Evolutionary conservation across 2,113 vertebrate genomes (phyloP).

Genomic region (Seriola rivoliana): DNA sequence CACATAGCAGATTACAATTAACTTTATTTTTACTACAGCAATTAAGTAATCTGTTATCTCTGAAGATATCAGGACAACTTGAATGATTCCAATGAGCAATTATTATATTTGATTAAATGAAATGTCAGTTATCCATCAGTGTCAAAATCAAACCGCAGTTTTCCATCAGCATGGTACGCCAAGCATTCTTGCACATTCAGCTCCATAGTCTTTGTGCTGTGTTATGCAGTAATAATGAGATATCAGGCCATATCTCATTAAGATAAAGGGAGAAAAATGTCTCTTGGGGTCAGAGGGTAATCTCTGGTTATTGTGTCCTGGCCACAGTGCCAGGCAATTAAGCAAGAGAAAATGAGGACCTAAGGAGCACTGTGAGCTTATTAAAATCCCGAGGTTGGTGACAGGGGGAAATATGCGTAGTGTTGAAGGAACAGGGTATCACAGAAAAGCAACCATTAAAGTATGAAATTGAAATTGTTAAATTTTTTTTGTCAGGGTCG

Average conservation of each 20-base stretch:
- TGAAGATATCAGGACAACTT: neutral
- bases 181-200: conserved; percentile 39
- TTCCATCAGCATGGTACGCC: conserved; percentile 10
- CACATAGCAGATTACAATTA: neutral
- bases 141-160: neutral
- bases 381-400: conserved; percentile 64
- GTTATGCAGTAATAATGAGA: conserved; percentile 62
- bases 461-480: neutral
- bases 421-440: conserved; percentile 8
- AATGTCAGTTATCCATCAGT: conserved; percentile 5
- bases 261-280: conserved; percentile 57
- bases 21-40: neutral
- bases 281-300: conserved; percentile 73
- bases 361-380: conserved; percentile 48
- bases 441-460: conserved; percentile 11
- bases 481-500: neutral
- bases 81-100: conserved; percentile 3
- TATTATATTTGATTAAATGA: conserved; percentile 8
- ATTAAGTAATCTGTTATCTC: neutral
- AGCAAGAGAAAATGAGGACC: conserved; percentile 52
- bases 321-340: conserved; percentile 74
- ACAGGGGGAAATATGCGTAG: conserved; percentile 10
- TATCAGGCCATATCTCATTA: conserved; percentile 75
- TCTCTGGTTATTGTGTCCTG: conserved; percentile 63
- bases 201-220: conserved; percentile 1